A percentile compares a stretch with the other conserved stretches of the same genome.
phyloP scores from a whole-genome alignment of 2,888 invertebrate genomes.

The Acronicta alni region DNA sequence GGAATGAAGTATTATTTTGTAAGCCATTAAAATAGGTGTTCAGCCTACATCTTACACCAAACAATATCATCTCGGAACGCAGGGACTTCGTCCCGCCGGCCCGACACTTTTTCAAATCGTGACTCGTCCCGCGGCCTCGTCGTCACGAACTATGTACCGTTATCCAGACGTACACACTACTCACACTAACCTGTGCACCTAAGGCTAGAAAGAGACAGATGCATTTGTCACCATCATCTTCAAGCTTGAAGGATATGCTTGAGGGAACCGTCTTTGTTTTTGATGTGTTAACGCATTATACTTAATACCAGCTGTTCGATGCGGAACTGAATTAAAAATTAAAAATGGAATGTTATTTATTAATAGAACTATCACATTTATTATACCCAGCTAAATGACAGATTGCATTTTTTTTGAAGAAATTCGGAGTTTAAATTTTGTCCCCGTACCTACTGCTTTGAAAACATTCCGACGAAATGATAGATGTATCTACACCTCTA shows the following conservation, averaged over 20 bases:
- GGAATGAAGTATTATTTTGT: neutral
- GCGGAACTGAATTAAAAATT: conserved; percentile 27
- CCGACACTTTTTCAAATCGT: conserved; percentile 89
- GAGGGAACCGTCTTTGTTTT: conserved; percentile 63
- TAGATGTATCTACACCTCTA: too few species aligned
- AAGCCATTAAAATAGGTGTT: neutral
- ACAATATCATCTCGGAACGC: conserved; percentile 69
- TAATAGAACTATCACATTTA: neutral
- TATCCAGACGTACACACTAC: conserved; percentile 69
- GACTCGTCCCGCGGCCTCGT: conserved; percentile 80
- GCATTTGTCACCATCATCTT: conserved; percentile 52
- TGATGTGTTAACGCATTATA: conserved; percentile 66
- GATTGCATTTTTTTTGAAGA: too few species aligned
- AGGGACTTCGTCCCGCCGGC: conserved; percentile 72
- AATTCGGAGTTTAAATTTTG: too few species aligned
- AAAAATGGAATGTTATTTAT: conserved; percentile 14
- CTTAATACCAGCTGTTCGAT: conserved; percentile 47
- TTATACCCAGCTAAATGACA: too few species aligned
- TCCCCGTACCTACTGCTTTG: too few species aligned
- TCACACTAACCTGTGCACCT: conserved; percentile 65
- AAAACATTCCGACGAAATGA: too few species aligned
- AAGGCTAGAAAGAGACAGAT: conserved; percentile 68
- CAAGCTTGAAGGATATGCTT: conserved; percentile 64
- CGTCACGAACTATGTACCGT: conserved; percentile 86
- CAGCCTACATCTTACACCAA: conserved; percentile 64